A percentile compares a stretch with the other conserved stretches of the same genome.
These are phyloP conservation scores for Brachyistius frenatus DNA, from an alignment of 2,113 vertebrate genomes.

Conservation along the genomic window DNA sequence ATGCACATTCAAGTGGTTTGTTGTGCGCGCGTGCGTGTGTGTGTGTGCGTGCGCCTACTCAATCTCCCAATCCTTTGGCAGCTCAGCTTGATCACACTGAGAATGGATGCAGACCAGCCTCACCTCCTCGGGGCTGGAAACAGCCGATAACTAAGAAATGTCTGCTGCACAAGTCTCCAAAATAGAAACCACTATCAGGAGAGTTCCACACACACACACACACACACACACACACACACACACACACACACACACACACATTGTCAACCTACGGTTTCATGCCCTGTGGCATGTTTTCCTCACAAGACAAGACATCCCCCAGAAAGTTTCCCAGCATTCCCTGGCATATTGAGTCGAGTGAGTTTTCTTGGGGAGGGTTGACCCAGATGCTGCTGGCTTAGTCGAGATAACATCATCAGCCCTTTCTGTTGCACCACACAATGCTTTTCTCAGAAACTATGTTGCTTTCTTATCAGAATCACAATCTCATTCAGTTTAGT, in stretches of 20 bases:
- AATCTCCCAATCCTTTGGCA: conserved; percentile 55
- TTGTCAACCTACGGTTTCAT: conserved; percentile 60
- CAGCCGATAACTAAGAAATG: conserved; percentile 73
- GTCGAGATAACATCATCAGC: conserved; percentile 37
- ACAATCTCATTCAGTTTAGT: background rate
- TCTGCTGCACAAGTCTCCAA: conserved; percentile 66
- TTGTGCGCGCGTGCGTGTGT: background rate
- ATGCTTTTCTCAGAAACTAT: conserved; percentile 16
- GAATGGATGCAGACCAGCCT: conserved; percentile 68
- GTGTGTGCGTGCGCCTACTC: conserved; percentile 46
- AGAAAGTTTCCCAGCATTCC: conserved; percentile 59
- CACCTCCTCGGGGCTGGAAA: conserved; percentile 71
- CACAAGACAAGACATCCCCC: conserved; percentile 55
- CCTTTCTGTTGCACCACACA: conserved; percentile 1
- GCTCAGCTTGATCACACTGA: conserved; percentile 45
- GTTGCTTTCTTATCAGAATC: conserved; percentile 5
- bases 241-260: conserved; percentile 39
- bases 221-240: conserved; percentile 11
- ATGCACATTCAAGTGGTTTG: conserved; percentile 42
- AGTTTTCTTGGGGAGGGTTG: conserved; percentile 16
- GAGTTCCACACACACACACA: conserved; percentile 33
- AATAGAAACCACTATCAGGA: conserved; percentile 75
- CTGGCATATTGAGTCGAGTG: conserved; percentile 20
- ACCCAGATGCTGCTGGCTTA: conserved; percentile 10
- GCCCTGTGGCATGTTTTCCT: conserved; percentile 61